A percentile compares a stretch with the other conserved stretches of the same genome.
Evolutionary conservation across 2,797 vertebrate species (phyloP).

Genomic region (Halcyon chelicuti): DNA sequence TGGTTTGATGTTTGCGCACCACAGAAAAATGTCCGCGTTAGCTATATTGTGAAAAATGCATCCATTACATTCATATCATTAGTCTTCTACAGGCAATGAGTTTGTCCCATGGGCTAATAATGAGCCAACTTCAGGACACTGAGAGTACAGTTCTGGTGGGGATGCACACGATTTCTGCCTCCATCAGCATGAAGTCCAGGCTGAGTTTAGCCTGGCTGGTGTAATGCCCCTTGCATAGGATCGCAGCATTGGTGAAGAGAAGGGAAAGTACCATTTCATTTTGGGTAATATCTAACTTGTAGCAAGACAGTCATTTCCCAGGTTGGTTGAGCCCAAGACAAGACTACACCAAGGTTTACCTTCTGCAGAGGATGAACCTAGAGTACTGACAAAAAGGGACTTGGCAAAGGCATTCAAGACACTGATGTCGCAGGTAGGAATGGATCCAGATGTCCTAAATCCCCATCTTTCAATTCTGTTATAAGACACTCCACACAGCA

Average conservation of each 20-base stretch:
- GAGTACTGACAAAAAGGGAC: not conserved
- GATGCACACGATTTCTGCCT: not conserved
- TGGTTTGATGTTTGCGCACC: not conserved
- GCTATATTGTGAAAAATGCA: conserved; percentile 14
- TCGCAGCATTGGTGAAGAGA: not conserved
- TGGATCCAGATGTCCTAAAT: not conserved
- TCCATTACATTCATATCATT: not conserved
- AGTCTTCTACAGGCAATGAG: not conserved
- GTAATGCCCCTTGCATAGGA: not conserved
- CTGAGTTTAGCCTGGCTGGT: not conserved
- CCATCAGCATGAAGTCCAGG: not conserved
- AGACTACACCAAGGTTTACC: not conserved
- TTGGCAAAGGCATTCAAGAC: not conserved
- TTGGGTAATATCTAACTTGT: not conserved
- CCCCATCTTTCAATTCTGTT: not conserved
- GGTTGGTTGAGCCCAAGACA: not conserved
- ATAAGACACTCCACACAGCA: not conserved
- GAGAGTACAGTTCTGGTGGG: not conserved
- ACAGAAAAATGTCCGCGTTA: not conserved
- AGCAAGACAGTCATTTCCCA: not conserved
- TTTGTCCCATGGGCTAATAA: not conserved
- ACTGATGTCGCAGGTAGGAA: not conserved
- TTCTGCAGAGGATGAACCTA: not conserved
- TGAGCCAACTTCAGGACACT: not conserved
- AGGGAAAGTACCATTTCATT: not conserved